These are phyloP conservation scores for Rhimphoctona megacephalus DNA, from an alignment of 2,888 invertebrate species.

Conservation along the genomic window DNA sequence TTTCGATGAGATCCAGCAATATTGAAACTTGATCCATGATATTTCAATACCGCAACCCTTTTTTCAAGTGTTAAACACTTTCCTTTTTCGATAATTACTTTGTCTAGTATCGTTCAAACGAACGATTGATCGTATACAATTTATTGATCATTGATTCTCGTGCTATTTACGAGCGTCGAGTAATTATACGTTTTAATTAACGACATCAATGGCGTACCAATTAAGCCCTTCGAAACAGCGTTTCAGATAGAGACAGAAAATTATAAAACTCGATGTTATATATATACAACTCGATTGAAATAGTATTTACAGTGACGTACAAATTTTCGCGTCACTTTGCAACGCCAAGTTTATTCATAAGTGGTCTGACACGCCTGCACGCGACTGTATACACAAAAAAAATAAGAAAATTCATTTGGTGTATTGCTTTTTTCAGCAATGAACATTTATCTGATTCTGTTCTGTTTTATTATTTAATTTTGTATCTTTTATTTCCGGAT, in stretches of 20 bases:
- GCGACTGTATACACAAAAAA: background rate
- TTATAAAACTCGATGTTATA: background rate
- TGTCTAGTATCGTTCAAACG: background rate
- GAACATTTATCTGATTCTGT: background rate
- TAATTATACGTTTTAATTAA: background rate
- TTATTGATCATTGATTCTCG: background rate
- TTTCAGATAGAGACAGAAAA: background rate
- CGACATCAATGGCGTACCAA: background rate
- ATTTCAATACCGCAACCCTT: background rate
- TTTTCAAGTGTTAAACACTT: too few species aligned
- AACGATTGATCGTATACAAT: background rate
- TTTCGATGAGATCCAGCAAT: background rate
- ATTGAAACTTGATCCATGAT: conserved; percentile 15
- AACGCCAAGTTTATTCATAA: background rate
- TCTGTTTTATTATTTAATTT: background rate
- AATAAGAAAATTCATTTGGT: background rate
- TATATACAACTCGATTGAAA: background rate
- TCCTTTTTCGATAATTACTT: conserved; percentile 7
- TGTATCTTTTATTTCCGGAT: background rate
- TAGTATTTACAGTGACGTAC: background rate
- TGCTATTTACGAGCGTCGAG: background rate
- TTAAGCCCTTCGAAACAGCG: background rate
- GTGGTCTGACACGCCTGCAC: background rate
- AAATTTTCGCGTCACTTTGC: background rate
- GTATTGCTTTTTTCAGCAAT: background rate